These are phyloP conservation scores for Sinonovacula constricta DNA, from an alignment of 1,140 invertebrate genomes.

Conservation along the genomic window DNA sequence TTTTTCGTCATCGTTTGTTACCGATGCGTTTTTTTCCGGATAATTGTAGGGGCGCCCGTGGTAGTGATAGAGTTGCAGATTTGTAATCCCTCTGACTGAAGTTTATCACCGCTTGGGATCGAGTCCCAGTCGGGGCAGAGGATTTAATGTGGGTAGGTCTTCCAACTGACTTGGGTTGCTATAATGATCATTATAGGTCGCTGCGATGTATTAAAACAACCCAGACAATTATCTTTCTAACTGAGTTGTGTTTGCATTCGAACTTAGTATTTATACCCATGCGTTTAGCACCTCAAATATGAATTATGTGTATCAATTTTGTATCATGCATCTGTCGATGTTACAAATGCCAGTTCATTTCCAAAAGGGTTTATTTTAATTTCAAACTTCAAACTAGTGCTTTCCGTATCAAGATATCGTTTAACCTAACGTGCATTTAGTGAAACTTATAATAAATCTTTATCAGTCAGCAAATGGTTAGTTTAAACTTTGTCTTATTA, in stretches of 20 bases:
- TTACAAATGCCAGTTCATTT: neutral
- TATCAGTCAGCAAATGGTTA: neutral
- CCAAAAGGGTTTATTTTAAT: neutral
- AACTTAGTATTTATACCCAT: neutral
- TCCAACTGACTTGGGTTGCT: too few relatives aligned
- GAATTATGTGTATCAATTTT: neutral
- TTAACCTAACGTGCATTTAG: neutral
- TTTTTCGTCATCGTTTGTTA: neutral
- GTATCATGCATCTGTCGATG: neutral
- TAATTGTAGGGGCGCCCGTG: too few relatives aligned
- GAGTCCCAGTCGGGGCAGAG: too few relatives aligned
- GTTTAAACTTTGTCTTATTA: neutral
- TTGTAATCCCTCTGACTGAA: too few relatives aligned
- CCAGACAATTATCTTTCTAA: neutral
- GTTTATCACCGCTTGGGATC: too few relatives aligned
- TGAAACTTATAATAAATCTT: neutral
- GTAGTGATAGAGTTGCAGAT: too few relatives aligned
- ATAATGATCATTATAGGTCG: too few relatives aligned
- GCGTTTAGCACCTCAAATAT: neutral
- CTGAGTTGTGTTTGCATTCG: neutral
- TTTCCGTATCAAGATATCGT: neutral
- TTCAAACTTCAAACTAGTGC: neutral
- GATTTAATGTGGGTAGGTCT: too few relatives aligned
- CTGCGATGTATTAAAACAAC: too few relatives aligned
- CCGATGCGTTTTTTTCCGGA: neutral